phyloP scores from a whole-genome alignment of 1,140 invertebrate species.

The Drosophila varians region DNA sequence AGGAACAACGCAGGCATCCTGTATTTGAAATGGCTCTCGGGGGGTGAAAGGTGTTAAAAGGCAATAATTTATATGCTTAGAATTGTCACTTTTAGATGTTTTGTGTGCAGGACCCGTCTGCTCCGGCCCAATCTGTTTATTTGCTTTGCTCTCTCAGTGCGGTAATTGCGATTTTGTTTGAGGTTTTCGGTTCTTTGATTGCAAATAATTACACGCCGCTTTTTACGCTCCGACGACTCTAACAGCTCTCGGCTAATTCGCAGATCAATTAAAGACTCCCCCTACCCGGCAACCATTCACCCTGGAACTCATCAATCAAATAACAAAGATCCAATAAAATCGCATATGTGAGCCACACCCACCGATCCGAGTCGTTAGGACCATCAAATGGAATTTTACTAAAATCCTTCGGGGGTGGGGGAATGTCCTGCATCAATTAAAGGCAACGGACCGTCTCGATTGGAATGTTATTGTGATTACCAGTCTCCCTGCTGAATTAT shows the following conservation, averaged over 20 bases:
- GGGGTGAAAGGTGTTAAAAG: conserved; percentile 71
- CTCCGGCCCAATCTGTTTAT: conserved; percentile 4
- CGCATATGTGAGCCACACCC: conserved; percentile 50
- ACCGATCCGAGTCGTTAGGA: not conserved
- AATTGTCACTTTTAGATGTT: conserved; percentile 54
- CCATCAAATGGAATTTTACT: conserved; percentile 6
- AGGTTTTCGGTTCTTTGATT: conserved; percentile 36
- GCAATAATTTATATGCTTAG: conserved; percentile 77
- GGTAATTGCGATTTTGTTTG: conserved; percentile 59
- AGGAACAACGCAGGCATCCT: conserved; percentile 8
- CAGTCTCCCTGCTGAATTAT: conserved; percentile 46
- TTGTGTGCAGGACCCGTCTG: conserved; percentile 24
- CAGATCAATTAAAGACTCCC: conserved; percentile 47
- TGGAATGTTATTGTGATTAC: conserved; percentile 34
- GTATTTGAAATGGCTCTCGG: conserved; percentile 1
- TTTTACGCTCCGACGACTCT: conserved; percentile 25
- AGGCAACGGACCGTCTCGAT: conserved; percentile 19
- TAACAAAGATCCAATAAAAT: conserved; percentile 51
- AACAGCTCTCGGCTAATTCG: conserved; percentile 29
- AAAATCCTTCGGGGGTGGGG: conserved; percentile 10
- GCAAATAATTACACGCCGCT: conserved; percentile 31
- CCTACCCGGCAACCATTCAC: not conserved
- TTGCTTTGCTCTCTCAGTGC: conserved; percentile 23
- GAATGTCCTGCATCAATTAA: conserved; percentile 39
- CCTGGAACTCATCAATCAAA: conserved; percentile 50